Base-by-base conservation (phyloP, 2,888 invertebrate species). In the Phasia obesa region DNA sequence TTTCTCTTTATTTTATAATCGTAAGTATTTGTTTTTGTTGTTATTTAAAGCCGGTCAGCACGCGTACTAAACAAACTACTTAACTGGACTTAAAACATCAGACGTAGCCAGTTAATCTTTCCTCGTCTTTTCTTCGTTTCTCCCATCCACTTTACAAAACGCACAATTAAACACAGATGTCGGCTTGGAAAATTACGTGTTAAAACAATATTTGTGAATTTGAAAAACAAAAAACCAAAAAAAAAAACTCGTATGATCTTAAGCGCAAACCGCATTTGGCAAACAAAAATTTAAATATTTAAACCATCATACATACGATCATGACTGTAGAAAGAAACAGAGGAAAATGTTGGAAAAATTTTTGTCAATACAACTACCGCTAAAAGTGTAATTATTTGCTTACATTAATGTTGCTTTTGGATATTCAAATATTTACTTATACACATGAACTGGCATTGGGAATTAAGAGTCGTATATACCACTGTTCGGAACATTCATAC, bases 41-140 rank as follows among this genome's bases (percentile, higher is more conserved):
- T 77, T 76, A 76, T 59, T 67, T 77, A 77, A 83, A 83, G 67
- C 75, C 67, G 75, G 71, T 57, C 71, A 79, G 83, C 83, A 83
- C 83, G 83, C 83, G 83, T 79, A 83, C 75, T 83, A 83, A 83
- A 79, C 79, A 83, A 83, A 83, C 83, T 79, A 83, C 83, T 83
- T 79, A 73, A 79, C 65, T 71, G 67, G 79, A 55, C 51, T 83
- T 59, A 38, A 79, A 83, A 64, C 74, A 83, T 79, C 74, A 70
- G 74, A 82, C 55, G 69, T 77, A 57, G 71, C 67, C 42, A 79
- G 75, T 75, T 75, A 79, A 79, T 79, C 70, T 55, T 23, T 19
- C 5, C 23, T 21, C 15, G 15, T 17, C 23, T 25, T n/a, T 27
- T 23, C n/a, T n/a, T n/a, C n/a, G n/a, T n/a, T n/a, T n/a, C n/a